A percentile compares a stretch with the other conserved stretches of the same genome.
phyloP scores from a whole-genome alignment of 1,140 invertebrate genomes.

The Ceratina japonica region DNA sequence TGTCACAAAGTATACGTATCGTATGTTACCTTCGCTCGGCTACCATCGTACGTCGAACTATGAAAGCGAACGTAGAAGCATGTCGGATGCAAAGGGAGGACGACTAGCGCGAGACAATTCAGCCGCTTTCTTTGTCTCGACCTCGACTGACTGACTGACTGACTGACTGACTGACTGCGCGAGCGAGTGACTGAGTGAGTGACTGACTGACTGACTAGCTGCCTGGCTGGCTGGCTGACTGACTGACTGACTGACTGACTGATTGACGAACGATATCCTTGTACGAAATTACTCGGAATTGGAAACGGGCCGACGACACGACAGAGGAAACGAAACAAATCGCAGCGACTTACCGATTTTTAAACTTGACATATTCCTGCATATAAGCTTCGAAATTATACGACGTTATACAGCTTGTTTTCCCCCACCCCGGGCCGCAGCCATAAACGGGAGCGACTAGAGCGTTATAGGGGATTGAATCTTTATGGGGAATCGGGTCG shows the following conservation, averaged over 20 bases:
- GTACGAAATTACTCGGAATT: too few species aligned
- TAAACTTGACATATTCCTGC: slow-evolving; percentile 83
- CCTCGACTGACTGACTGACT: background rate
- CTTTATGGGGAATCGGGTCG: slow-evolving; percentile 52
- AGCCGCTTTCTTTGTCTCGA: slow-evolving; percentile 33
- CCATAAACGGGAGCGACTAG: slow-evolving; percentile 73
- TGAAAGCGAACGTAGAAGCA: slow-evolving; percentile 44
- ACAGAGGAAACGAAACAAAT: background rate
- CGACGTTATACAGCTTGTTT: slow-evolving; percentile 71
- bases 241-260: too few species aligned
- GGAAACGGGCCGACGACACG: too few species aligned
- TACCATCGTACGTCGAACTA: slow-evolving; percentile 35
- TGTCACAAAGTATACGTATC: slow-evolving; percentile 14
- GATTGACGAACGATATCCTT: too few species aligned
- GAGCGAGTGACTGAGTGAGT: too few species aligned
- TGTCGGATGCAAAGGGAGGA: slow-evolving; percentile 45
- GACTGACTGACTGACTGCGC: too few species aligned
- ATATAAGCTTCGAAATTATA: slow-evolving; percentile 72
- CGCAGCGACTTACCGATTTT: slow-evolving; percentile 81
- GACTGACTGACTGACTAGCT: too few species aligned
- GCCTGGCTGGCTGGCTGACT: too few species aligned
- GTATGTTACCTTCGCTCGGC: slow-evolving; percentile 33
- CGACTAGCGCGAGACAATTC: slow-evolving; percentile 30
- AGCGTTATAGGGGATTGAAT: slow-evolving; percentile 57
- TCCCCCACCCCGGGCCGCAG: slow-evolving; percentile 74